phyloP scores from a whole-genome alignment of 2,113 vertebrate genomes.

The Carassius gibelio region DNA sequence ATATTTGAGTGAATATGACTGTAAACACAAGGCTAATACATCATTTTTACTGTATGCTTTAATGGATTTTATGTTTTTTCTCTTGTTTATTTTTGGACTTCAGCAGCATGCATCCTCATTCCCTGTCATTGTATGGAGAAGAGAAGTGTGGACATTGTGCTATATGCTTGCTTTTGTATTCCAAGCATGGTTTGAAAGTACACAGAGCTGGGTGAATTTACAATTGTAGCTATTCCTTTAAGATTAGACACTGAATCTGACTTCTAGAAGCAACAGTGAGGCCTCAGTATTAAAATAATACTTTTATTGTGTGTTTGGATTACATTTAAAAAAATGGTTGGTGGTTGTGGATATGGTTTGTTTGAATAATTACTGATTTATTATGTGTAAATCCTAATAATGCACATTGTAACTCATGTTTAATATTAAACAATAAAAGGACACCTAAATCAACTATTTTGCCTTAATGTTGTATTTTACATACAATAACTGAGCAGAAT shows the following conservation, averaged over 20 bases:
- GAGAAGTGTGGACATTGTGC: neutral
- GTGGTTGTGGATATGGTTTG: constrained; percentile 12
- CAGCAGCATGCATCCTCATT: neutral
- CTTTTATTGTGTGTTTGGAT: constrained; percentile 23
- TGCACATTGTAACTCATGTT: constrained; percentile 33
- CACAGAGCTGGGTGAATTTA: neutral
- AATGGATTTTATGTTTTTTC: neutral
- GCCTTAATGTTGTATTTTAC: neutral
- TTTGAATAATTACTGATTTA: neutral
- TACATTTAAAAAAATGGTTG: neutral
- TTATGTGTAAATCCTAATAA: constrained; percentile 32
- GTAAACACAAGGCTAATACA: neutral
- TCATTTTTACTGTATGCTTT: neutral
- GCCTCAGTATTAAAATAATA: neutral
- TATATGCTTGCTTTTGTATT: neutral
- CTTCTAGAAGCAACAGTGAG: neutral
- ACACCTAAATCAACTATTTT: neutral
- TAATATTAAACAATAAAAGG: constrained; percentile 43
- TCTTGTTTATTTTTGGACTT: neutral
- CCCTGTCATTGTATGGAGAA: neutral
- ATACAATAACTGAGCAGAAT: neutral
- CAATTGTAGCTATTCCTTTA: neutral
- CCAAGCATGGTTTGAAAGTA: neutral
- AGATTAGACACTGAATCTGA: neutral
- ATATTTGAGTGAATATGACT: neutral